phyloP scores from a whole-genome alignment of 2,888 invertebrate genomes.

The Pristionchus exspectatus region DNA sequence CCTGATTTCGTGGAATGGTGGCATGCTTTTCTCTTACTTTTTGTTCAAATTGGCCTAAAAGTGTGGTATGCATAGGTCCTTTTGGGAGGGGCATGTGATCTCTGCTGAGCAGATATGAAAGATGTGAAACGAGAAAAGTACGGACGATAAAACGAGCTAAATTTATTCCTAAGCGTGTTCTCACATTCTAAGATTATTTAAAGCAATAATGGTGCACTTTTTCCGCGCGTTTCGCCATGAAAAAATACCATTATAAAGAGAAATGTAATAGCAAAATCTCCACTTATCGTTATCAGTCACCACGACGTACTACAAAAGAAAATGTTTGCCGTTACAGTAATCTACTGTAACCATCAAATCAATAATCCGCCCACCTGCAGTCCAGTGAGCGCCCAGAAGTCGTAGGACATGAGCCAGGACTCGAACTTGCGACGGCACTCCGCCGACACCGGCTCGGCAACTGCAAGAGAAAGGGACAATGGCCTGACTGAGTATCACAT shows the following conservation, averaged over 20 bases:
- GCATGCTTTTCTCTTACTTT: no score
- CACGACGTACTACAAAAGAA: neutral
- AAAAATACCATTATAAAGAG: neutral
- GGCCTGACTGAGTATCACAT: neutral
- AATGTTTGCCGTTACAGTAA: neutral
- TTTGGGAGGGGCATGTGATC: no score
- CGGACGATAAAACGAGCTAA: neutral
- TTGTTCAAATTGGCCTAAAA: no score
- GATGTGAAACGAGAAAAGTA: neutral
- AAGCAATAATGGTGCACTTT: neutral
- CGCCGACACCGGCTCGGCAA: conserved; percentile 58
- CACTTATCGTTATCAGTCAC: neutral
- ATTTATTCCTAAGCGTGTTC: neutral
- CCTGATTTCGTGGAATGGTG: no score
- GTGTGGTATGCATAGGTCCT: no score
- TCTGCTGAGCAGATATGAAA: neutral
- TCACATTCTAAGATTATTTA: neutral
- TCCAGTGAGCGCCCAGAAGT: conserved; percentile 87
- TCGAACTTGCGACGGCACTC: conserved; percentile 81
- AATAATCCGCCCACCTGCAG: conserved; percentile 81
- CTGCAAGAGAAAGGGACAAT: conserved; percentile 38
- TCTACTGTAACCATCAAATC: neutral
- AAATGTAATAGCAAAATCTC: neutral
- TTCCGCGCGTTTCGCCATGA: neutral
- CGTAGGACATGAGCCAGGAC: conserved; percentile 89